Percentiles rank a stretch among this genome's conserved stretches.
Evolutionary conservation across 23 tunicate species (phyloP).

Genomic region (Aplidium turbinatum): DNA sequence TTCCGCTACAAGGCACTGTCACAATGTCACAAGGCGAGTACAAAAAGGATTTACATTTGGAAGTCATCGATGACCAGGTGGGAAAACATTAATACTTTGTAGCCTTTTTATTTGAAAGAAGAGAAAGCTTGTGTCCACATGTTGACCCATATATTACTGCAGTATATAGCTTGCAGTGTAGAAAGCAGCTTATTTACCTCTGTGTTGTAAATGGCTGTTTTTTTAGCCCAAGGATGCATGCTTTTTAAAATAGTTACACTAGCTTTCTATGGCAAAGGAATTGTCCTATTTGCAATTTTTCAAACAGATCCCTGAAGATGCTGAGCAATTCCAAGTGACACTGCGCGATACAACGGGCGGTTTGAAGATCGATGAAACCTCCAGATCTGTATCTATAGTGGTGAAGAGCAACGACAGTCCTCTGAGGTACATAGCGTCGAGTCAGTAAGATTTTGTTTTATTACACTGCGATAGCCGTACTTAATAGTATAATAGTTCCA

Average conservation of each 20-base stretch:
- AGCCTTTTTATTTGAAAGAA: too few species aligned
- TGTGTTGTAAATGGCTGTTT: too few species aligned
- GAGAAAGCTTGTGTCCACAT: too few species aligned
- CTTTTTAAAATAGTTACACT: too few species aligned
- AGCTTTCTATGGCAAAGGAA: neutral
- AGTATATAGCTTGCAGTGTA: too few species aligned
- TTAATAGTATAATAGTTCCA: too few species aligned
- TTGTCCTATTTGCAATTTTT: neutral
- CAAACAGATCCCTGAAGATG: conserved; percentile 77
- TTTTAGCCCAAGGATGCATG: too few species aligned
- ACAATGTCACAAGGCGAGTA: conserved; percentile 41
- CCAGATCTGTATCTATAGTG: conserved; percentile 25
- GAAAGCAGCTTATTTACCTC: too few species aligned
- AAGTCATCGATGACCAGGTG: conserved; percentile 64
- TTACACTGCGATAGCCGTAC: too few species aligned
- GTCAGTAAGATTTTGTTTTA: too few species aligned
- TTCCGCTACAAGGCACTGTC: conserved; percentile 44
- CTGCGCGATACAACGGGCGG: conserved; percentile 19
- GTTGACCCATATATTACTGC: too few species aligned
- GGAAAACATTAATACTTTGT: neutral
- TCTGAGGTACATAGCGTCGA: conserved; percentile 43
- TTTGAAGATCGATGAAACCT: conserved; percentile 31
- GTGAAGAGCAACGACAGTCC: conserved; percentile 80
- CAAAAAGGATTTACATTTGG: conserved; percentile 27
- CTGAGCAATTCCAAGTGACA: conserved; percentile 36